A percentile compares a stretch with the other conserved stretches of the same genome.
These are phyloP conservation scores for Punctoribates punctum DNA, from an alignment of 2,888 invertebrate genomes.

Conservation along the genomic window DNA sequence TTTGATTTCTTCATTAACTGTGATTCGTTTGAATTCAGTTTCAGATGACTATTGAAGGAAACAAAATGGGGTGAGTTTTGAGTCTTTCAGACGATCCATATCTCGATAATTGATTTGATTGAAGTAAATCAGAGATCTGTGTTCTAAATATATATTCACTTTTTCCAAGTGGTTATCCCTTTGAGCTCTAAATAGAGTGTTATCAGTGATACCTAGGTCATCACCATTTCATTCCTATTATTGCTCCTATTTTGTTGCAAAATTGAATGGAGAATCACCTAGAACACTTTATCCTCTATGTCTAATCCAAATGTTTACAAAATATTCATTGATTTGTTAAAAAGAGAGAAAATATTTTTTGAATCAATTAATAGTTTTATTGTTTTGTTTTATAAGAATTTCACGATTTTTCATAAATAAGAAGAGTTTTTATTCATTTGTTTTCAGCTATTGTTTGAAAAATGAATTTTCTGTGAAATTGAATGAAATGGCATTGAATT, in stretches of 20 bases:
- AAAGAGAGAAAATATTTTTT: conserved; percentile 1
- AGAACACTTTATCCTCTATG: no score
- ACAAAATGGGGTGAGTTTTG: conserved; percentile 47
- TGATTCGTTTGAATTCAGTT: conserved; percentile 39
- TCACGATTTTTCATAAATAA: conserved; percentile 26
- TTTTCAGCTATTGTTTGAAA: neutral
- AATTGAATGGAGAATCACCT: no score
- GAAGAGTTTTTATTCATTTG: neutral
- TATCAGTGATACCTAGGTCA: no score
- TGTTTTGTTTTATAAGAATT: neutral
- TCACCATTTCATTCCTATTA: no score
- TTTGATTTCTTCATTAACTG: neutral
- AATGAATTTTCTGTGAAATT: neutral
- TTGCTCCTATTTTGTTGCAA: no score
- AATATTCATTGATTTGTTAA: neutral
- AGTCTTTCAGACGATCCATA: neutral
- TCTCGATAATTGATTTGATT: neutral
- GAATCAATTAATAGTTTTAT: neutral
- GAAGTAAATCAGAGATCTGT: neutral
- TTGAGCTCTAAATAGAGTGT: no score
- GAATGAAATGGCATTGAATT: conserved; percentile 31
- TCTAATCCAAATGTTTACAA: no score
- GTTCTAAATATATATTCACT: neutral
- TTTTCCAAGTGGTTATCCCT: no score
- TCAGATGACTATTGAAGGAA: conserved; percentile 48